A percentile compares a stretch with the other conserved stretches of the same genome.
phyloP scores from a whole-genome alignment of 2,888 invertebrate species.

The Alentia gelatinosa region DNA sequence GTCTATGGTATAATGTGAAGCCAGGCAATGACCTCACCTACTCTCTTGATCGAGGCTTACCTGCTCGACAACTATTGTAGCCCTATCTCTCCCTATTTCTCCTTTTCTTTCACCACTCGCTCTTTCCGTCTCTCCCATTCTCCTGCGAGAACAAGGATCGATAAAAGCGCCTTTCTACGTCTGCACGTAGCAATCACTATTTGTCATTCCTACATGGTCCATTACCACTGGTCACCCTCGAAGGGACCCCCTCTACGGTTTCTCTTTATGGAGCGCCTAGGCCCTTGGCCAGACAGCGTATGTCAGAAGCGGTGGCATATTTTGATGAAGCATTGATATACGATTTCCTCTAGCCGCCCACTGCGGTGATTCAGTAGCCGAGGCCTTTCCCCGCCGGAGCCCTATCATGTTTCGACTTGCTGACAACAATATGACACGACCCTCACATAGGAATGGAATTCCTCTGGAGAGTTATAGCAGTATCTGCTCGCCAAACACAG shows the following conservation, averaged over 20 bases:
- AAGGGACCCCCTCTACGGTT: background rate
- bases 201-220: constrained; percentile 23
- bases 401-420: background rate
- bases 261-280: background rate
- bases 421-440: background rate
- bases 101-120: background rate
- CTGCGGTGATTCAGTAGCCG: background rate
- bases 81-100: background rate
- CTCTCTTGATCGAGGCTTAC: too few relatives aligned
- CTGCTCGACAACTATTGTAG: too few relatives aligned
- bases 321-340: constrained; percentile 35
- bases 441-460: too few relatives aligned
- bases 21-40: too few relatives aligned
- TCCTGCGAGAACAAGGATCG: background rate
- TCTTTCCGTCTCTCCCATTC: background rate
- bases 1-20: too few relatives aligned
- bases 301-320: constrained; percentile 19
- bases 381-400: background rate
- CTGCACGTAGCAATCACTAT: background rate
- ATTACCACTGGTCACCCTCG: constrained; percentile 31
- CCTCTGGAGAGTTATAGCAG: too few relatives aligned
- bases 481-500: too few relatives aligned
- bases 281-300: background rate
- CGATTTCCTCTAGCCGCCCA: background rate
- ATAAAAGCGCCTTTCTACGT: constrained; percentile 1